Conservation (phyloP, 2,113 vertebrate species). For the Etheostoma spectabile region DNA sequence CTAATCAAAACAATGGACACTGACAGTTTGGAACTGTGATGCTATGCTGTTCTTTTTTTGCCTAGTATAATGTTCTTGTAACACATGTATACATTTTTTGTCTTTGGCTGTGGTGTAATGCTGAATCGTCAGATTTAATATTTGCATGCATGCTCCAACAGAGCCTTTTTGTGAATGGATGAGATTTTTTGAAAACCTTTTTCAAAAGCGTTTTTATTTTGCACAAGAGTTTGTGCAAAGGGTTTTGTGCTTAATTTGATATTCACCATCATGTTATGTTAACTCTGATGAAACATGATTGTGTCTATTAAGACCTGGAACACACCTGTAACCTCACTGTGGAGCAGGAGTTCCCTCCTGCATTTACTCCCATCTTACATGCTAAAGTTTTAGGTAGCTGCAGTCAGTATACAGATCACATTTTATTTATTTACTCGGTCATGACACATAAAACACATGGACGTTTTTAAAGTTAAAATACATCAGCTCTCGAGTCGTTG, state of each 20-base stretch:
- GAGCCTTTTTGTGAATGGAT: constrained; percentile 84
- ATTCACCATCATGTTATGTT: constrained; percentile 72
- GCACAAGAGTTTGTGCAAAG: constrained; percentile 83
- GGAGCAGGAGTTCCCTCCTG: constrained; percentile 78
- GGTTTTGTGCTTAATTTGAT: constrained; percentile 82
- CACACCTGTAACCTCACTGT: constrained; percentile 80
- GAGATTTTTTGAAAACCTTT: constrained; percentile 74
- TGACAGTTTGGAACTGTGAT: constrained; percentile 73
- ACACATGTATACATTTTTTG: constrained; percentile 81
- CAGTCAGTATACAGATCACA: constrained; percentile 11
- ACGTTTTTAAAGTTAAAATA: constrained; percentile 4
- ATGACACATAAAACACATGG: constrained; percentile 21
- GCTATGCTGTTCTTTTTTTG: constrained; percentile 77
- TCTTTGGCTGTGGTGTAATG: constrained; percentile 85
- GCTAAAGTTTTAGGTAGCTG: constrained; percentile 27
- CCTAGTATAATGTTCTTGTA: constrained; percentile 82
- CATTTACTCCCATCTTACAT: constrained; percentile 50
- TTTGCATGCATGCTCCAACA: constrained; percentile 83
- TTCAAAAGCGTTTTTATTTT: constrained; percentile 71
- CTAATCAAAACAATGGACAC: constrained; percentile 66
- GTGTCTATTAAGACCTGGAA: constrained; percentile 82
- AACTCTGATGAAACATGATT: constrained; percentile 73
- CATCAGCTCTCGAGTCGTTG: constrained; percentile 23
- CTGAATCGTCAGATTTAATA: constrained; percentile 82
- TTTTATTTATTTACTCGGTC: constrained; percentile 46